Evolutionary conservation across 2,797 vertebrate species (phyloP).

Genomic region (Lateolabrax maculatus): DNA sequence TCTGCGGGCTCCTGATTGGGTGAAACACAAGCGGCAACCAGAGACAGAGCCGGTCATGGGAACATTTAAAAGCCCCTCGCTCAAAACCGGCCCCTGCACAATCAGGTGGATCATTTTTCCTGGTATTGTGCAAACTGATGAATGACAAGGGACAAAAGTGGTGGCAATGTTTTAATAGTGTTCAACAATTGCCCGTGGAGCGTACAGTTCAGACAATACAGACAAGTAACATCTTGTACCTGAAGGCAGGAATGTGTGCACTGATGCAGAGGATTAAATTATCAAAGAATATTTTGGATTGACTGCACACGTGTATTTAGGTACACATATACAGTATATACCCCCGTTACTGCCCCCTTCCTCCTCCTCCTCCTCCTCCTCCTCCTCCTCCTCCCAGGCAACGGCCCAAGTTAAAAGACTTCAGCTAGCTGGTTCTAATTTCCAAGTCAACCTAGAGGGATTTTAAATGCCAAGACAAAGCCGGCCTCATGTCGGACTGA

Average conservation of each 20-base stretch:
- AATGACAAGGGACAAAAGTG: constrained; percentile 1
- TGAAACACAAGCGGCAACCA: constrained; percentile 40
- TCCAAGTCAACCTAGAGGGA: constrained; percentile 42
- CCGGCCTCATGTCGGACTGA: constrained; percentile 30
- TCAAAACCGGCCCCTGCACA: constrained; percentile 6
- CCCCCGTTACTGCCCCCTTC: background rate
- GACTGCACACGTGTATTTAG: background rate
- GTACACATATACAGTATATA: constrained; percentile 2
- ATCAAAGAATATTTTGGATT: constrained; percentile 4
- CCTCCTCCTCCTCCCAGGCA: background rate
- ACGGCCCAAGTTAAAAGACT: constrained; percentile 15
- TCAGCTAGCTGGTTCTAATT: constrained; percentile 37
- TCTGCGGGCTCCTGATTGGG: constrained; percentile 78
- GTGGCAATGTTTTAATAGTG: constrained; percentile 63
- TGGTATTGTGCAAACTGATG: constrained; percentile 51
- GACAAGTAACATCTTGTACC: constrained; percentile 32
- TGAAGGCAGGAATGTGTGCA: constrained; percentile 65
- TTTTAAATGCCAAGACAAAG: constrained; percentile 44
- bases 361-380: no score
- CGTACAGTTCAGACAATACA: constrained; percentile 32
- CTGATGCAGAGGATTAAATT: constrained; percentile 27
- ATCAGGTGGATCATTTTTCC: constrained; percentile 40
- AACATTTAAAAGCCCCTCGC: constrained; percentile 43
- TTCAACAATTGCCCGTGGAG: constrained; percentile 36
- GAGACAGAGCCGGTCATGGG: constrained; percentile 42